Evolutionary conservation across 2,888 invertebrate genomes (phyloP), one percentile per base, ranked within the genome.

Genomic region (Galerucella pusilla): DNA sequence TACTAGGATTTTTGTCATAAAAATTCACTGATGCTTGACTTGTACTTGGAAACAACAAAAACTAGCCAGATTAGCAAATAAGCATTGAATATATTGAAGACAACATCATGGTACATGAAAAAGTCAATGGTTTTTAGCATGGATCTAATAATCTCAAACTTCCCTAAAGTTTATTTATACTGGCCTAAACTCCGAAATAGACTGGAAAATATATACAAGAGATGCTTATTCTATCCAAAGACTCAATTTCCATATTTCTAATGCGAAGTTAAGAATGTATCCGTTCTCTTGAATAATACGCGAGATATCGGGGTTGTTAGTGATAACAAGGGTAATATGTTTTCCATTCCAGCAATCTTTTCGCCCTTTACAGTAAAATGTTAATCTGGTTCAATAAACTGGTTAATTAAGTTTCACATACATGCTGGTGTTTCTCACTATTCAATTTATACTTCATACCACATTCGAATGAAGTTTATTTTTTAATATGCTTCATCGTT

Each of bases 221-320:
- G 7, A n/a, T 14, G 35, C 49, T 63, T 45, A 70, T 42, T 70
- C 54, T 25, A 69, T 69, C 60, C 69, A 52, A 42, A 28, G 45
- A 69, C 46, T 59, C 28, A 52, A 70, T 70, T 70, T 70, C 70
- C 70, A 70, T 70, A 70, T 70, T 70, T 63, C 63, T 52, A 54
- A 63, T 63, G 63, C 10, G 70, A 59, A 70, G 63, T 70, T 49
- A 63, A 52, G 63, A 45, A 52, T 20, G 16, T 20, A 16, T 20
- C 57, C 57, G 57, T 9, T 57, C 10, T 20, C 57, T 20, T 10
- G 57, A 20, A 57, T 57, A 20, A 7, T 57, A 57, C 2, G 10
- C 10, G 57, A 7, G 57, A 57, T 57, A 57, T 16, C 16, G 57
- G 9, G 57, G 57, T 20, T 57, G 20, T 16, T 57, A 57, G 57